Conservation (phyloP, 1,140 invertebrate species). For the Zaprionus africanus region DNA sequence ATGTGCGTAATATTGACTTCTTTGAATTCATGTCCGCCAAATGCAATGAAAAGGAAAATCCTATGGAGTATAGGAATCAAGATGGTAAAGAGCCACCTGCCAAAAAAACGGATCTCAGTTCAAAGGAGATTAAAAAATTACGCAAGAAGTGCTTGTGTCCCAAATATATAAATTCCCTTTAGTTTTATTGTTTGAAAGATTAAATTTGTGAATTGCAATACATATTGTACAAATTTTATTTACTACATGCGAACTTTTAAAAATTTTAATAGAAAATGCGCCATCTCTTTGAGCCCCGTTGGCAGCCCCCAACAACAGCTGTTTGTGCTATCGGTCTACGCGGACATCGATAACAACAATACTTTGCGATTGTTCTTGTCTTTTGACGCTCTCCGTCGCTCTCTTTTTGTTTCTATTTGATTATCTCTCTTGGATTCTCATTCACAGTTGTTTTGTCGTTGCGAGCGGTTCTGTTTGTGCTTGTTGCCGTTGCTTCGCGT, state of each 20-base stretch:
- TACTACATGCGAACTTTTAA: background rate
- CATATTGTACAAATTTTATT: background rate
- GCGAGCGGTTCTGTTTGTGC: constrained; percentile 15
- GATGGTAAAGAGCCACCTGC: background rate
- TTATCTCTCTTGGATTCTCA: constrained; percentile 1
- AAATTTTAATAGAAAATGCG: background rate
- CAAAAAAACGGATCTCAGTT: background rate
- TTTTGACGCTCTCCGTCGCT: constrained; percentile 9
- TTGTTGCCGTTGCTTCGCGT: background rate
- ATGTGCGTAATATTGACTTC: constrained; percentile 71
- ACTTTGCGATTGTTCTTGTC: background rate
- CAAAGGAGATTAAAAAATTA: constrained; percentile 14
- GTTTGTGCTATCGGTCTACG: constrained; percentile 15
- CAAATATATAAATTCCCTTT: constrained; percentile 53
- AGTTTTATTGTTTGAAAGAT: constrained; percentile 9
- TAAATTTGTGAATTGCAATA: background rate
- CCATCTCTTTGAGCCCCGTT: background rate
- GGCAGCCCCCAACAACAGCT: constrained; percentile 18
- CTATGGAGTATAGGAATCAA: constrained; percentile 5
- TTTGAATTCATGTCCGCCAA: constrained; percentile 68
- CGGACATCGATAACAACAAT: constrained; percentile 22
- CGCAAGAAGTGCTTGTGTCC: constrained; percentile 64
- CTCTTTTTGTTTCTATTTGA: background rate
- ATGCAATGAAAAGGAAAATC: constrained; percentile 55
- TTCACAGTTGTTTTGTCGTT: constrained; percentile 35